phyloP scores from a whole-genome alignment of 2,888 invertebrate genomes.

The Alsophila aescularia region DNA sequence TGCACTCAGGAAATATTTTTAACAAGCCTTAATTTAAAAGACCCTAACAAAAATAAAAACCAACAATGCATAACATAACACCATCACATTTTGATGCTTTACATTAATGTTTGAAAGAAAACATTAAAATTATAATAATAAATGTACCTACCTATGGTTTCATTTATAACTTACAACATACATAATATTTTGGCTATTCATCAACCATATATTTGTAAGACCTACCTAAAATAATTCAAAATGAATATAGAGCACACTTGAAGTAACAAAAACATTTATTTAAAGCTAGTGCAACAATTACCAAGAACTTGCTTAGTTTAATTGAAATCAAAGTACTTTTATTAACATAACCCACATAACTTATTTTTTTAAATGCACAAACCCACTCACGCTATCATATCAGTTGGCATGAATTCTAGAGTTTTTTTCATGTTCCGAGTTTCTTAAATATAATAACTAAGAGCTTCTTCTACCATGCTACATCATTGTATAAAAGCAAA shows the following conservation, averaged over 20 bases:
- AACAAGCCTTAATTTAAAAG: too few species aligned
- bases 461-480: slow-evolving; percentile 34
- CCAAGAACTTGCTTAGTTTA: slow-evolving; percentile 1
- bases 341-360: background rate
- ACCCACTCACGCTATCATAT: background rate
- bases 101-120: too few species aligned
- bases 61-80: too few species aligned
- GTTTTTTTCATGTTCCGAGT: slow-evolving; percentile 8
- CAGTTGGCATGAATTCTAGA: background rate
- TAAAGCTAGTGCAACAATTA: slow-evolving; percentile 13
- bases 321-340: background rate
- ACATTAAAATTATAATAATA: too few species aligned
- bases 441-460: slow-evolving; percentile 22
- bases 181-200: too few species aligned
- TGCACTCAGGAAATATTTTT: too few species aligned
- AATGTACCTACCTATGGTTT: too few species aligned
- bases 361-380: background rate
- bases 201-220: background rate
- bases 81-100: too few species aligned
- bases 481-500: slow-evolving; percentile 55
- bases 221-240: background rate
- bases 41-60: too few species aligned
- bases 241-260: background rate
- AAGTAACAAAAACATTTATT: slow-evolving; percentile 12
- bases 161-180: too few species aligned